Percentiles rank a stretch among this genome's conserved stretches.
Conservation (phyloP, 2,113 vertebrate genomes). For the Channa argus region DNA sequence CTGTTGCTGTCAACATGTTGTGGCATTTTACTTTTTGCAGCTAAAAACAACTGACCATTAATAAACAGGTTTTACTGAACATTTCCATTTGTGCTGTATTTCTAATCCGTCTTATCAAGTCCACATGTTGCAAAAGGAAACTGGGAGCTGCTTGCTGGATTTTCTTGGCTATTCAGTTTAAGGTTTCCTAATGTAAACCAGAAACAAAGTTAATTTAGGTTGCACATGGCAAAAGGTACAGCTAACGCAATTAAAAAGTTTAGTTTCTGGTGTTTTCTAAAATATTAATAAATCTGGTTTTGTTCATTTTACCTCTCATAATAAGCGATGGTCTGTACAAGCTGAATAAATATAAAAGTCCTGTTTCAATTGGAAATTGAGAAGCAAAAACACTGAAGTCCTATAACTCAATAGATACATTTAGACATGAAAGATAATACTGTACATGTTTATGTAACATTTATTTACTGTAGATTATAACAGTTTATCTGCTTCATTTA, state of each 20-base stretch:
- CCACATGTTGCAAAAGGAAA: background rate
- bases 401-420: background rate
- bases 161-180: background rate
- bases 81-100: conserved; percentile 1
- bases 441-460: conserved; percentile 56
- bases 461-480: conserved; percentile 50
- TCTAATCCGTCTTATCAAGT: background rate
- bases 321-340: too few species aligned
- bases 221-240: too few species aligned
- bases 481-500: conserved; percentile 51
- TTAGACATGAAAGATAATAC: conserved; percentile 13
- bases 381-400: too few species aligned
- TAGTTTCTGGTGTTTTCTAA: too few species aligned
- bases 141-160: background rate
- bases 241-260: too few species aligned
- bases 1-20: conserved; percentile 71
- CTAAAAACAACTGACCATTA: conserved; percentile 52
- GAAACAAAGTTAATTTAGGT: background rate
- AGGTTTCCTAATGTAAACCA: background rate
- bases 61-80: conserved; percentile 70
- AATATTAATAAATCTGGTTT: too few species aligned
- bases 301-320: too few species aligned
- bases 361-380: too few species aligned
- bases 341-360: too few species aligned
- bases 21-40: conserved; percentile 59